These are phyloP conservation scores for Griposia aprilina DNA, from an alignment of 2,888 invertebrate genomes.

Conservation along the genomic window DNA sequence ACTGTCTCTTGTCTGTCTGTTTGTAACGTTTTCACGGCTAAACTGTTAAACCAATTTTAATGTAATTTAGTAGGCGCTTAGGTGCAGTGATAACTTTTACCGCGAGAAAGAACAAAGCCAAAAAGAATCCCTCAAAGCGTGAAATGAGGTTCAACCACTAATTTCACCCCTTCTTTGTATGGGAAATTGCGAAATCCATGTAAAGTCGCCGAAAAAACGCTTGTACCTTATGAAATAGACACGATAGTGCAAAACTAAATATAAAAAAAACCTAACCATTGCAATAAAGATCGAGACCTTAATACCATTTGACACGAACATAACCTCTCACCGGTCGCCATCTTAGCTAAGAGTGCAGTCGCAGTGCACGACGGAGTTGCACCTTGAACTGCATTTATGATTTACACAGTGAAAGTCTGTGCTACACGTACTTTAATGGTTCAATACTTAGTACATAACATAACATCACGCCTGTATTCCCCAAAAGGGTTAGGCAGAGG, in stretches of 20 bases:
- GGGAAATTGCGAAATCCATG: not conserved
- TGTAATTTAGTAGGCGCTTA: not conserved
- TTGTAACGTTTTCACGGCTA: not conserved
- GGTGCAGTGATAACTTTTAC: not conserved
- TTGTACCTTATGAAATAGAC: not conserved
- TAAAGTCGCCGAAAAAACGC: not conserved
- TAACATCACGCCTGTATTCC: not conserved
- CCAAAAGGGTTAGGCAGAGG: not conserved
- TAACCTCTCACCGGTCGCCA: conserved; percentile 62
- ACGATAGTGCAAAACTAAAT: not conserved
- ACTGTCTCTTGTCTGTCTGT: not conserved
- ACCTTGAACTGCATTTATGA: conserved; percentile 71
- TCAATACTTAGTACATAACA: conserved; percentile 1
- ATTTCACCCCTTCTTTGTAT: not conserved
- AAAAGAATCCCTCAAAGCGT: not conserved
- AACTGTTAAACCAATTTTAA: not conserved
- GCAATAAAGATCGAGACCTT: conserved; percentile 28
- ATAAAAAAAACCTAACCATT: not conserved
- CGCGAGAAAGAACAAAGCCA: not conserved
- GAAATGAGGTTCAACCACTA: not conserved
- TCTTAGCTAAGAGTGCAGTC: conserved; percentile 53
- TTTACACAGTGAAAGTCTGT: conserved; percentile 68
- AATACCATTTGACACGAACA: conserved; percentile 61
- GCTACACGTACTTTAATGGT: conserved; percentile 28
- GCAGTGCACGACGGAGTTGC: conserved; percentile 59